phyloP scores from a whole-genome alignment of 2,113 vertebrate species.

The Puffinus mauretanicus region DNA sequence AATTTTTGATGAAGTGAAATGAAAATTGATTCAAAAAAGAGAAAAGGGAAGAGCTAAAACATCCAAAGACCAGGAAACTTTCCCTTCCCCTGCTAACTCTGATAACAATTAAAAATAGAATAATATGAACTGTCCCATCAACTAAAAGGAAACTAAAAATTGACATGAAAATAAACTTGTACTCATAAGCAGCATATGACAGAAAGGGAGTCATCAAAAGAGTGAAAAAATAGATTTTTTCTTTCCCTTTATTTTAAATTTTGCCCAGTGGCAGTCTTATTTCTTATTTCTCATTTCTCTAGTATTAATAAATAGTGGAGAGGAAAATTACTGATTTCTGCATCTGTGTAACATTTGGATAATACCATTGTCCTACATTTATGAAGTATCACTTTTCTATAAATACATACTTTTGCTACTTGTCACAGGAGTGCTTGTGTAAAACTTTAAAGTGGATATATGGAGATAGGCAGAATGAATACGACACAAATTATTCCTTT shows the following conservation, averaged over 20 bases:
- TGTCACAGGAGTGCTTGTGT: background rate
- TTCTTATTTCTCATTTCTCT: background rate
- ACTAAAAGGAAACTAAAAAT: background rate
- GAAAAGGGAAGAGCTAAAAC: background rate
- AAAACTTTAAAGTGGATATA: background rate
- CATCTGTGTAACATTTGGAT: background rate
- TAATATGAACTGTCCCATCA: background rate
- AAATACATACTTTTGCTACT: background rate
- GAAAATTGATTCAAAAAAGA: background rate
- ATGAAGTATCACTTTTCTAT: background rate
- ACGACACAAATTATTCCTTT: background rate
- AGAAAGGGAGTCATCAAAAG: background rate
- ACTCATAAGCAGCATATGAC: background rate
- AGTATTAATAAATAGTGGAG: background rate
- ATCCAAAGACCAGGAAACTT: background rate
- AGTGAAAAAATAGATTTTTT: background rate
- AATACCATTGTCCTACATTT: background rate
- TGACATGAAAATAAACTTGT: background rate
- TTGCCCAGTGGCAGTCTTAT: background rate
- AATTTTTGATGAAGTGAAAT: background rate
- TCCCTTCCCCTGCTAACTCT: background rate
- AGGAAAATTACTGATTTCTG: background rate
- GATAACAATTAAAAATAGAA: constrained; percentile 12
- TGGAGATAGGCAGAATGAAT: background rate
- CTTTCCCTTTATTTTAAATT: background rate